These are phyloP conservation scores for Colistium nudipinnis DNA, from an alignment of 2,113 vertebrate species.

Conservation along the genomic window DNA sequence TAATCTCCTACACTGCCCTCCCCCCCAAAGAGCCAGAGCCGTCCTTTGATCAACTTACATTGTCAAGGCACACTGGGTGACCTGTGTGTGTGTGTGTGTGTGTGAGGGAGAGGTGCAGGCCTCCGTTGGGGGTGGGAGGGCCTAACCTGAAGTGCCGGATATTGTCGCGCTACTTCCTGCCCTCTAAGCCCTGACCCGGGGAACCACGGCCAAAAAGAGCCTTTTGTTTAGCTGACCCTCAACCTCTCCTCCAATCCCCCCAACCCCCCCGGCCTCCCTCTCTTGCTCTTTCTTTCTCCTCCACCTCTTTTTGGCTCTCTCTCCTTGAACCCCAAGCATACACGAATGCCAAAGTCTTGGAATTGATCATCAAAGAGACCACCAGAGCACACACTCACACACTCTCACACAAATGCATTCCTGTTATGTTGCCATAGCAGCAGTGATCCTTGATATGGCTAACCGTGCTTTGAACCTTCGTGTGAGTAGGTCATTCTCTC, in stretches of 20 bases:
- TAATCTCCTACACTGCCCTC: conserved; percentile 56
- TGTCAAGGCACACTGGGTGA: conserved; percentile 73
- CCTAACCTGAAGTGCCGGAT: conserved; percentile 71
- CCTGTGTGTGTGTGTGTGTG: conserved; percentile 55
- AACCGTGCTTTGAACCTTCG: conserved; percentile 60
- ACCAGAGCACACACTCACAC: conserved; percentile 44
- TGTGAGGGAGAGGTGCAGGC: conserved; percentile 36
- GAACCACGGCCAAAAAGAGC: conserved; percentile 65
- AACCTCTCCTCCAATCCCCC: conserved; percentile 62
- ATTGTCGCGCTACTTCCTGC: conserved; percentile 76
- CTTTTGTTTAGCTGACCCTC: conserved; percentile 75
- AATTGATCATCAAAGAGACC: conserved; percentile 73
- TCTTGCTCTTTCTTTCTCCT: conserved; percentile 48
- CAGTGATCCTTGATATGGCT: conserved; percentile 51
- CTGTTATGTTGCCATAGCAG: conserved; percentile 71
- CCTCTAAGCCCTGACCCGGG: conserved; percentile 72
- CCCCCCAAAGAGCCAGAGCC: conserved; percentile 41
- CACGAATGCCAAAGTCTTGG: conserved; percentile 68
- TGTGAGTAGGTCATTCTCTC: conserved; percentile 63
- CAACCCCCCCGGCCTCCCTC: conserved; percentile 44
- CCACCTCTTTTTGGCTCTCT: conserved; percentile 22
- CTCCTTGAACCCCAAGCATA: conserved; percentile 76
- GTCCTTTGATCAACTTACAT: conserved; percentile 74
- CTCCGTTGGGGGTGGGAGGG: conserved; percentile 42
- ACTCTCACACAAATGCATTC: conserved; percentile 47